Evolutionary conservation across 2,888 invertebrate genomes (phyloP).

Genomic region (Augochlorella aurata): DNA sequence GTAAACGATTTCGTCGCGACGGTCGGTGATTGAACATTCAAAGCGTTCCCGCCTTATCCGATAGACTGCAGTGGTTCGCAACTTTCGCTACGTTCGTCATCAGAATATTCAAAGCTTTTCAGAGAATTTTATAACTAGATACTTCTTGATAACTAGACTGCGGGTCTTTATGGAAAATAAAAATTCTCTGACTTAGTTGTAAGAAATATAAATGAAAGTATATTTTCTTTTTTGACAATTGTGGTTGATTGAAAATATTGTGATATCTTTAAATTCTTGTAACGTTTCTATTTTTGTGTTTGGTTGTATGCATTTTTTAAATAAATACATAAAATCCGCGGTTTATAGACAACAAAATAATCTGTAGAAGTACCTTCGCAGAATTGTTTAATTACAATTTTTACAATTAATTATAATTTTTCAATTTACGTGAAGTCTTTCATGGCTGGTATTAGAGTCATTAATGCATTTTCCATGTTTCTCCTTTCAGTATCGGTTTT

Average conservation of each 20-base stretch:
- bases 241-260: too few relatives aligned
- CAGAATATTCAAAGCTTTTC: not conserved
- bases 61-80: not conserved
- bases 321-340: too few relatives aligned
- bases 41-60: conserved; percentile 37
- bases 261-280: too few relatives aligned
- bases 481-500: conserved; percentile 86
- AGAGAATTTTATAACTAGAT: not conserved
- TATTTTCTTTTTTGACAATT: too few relatives aligned
- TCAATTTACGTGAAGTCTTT: conserved; percentile 61
- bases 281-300: too few relatives aligned
- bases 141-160: too few relatives aligned
- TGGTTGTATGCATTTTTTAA: too few relatives aligned
- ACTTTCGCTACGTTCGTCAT: not conserved
- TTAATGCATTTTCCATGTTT: conserved; percentile 82
- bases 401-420: not conserved
- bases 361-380: not conserved
- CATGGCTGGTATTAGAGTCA: conserved; percentile 77
- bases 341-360: too few relatives aligned
- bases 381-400: conserved; percentile 12
- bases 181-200: too few relatives aligned
- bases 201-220: too few relatives aligned
- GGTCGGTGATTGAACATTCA: conserved; percentile 35
- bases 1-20: too few relatives aligned
- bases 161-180: too few relatives aligned